Evolutionary conservation across 2,888 invertebrate genomes (phyloP), one percentile per base, ranked within the genome.

Genomic region (Tetropium fuscum): DNA sequence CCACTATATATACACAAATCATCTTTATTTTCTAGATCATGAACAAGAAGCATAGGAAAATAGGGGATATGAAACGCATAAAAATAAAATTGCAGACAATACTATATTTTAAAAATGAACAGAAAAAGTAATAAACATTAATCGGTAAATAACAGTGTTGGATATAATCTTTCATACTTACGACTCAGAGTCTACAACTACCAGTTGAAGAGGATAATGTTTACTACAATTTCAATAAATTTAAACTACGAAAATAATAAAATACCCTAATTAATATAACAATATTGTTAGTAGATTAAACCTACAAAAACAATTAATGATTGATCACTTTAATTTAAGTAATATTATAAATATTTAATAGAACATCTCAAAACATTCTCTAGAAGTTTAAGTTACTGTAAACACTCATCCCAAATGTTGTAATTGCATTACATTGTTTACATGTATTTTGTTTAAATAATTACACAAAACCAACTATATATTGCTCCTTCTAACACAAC

Each of bases 71-170:
- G n/a, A n/a, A n/a, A n/a, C n/a, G n/a, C n/a, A n/a, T n/a, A n/a
- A n/a, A n/a, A 41, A 43, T 11, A 51, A 49, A 54, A 49, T 30
- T 55, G 45, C 40, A 43, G 36, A 53, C 49, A 61, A 58, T 58
- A 59, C 30, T 53, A 61, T 56, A 54, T 48, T 61, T 64, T 49
- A 34, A 53, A 56, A 55, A 64, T 51, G 13, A 40, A 10, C 34
- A 61, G 44, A 56, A 61, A 56, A 53, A 25, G 60, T 51, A 60
- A 64, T 55, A 60, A 64, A 61, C 61, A 64, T 56, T 45, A 58
- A 53, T 32, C 40, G 25, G 38, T 45, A 47, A 58, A 30, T 45
- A 16, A 16, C 1, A 13, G 2, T 16, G 11, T 27, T 18, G 15
- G 30, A n/a, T n/a, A n/a, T n/a, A 43, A 10, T 7, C 25, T 47